Evolutionary conservation across 2,888 invertebrate genomes (phyloP), one percentile per base, ranked within the genome.

Genomic region (Pandemis heparana): DNA sequence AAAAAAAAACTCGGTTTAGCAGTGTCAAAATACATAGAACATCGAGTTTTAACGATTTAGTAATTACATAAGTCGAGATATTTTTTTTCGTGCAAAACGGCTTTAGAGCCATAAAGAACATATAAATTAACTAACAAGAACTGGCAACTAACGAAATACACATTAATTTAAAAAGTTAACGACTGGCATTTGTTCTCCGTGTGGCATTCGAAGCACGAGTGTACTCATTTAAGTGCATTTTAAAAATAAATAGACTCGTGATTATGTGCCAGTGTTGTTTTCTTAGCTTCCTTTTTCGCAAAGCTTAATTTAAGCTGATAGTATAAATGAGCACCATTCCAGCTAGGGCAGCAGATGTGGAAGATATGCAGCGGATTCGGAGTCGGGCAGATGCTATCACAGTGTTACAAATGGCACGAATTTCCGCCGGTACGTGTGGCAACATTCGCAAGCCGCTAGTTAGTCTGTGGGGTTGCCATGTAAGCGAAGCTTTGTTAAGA

Each of bases 291-390:
- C 23, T n/a, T n/a, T 61, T 41, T 39, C 41, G 18, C 41, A 41
- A 41, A 41, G 38, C 46, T 23, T 48, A 8, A 46, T 46, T 46
- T 8, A 23, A 23, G 41, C 63, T 32, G 56, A 23, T 43, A 23
- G 16, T 68, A 72, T 46, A 72, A 72, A 72, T 72, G 67, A 68
- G 48, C 32, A 23, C 72, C 63, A 56, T 68, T 56, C 46, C 72
- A 14, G 38, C 56, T n/a, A 41, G 41, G 62, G 16, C 62, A 62
- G 62, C 38, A 32, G 38, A 60, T 60, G 60, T 39, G 64, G 65
- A 60, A 65, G 51, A 51, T 65, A 18, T 59, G 70, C 59, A 64
- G 59, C 63, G 65, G 64, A n/a, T 65, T 51, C 23, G 38, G 16
- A 14, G 14, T 63, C 63, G 68, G 32, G 14, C 68, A 68, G 68